Percentiles rank a stretch among this genome's conserved stretches.
These are phyloP conservation scores for Trinectes maculatus DNA, from an alignment of 2,113 vertebrate species.

Conservation along the genomic window DNA sequence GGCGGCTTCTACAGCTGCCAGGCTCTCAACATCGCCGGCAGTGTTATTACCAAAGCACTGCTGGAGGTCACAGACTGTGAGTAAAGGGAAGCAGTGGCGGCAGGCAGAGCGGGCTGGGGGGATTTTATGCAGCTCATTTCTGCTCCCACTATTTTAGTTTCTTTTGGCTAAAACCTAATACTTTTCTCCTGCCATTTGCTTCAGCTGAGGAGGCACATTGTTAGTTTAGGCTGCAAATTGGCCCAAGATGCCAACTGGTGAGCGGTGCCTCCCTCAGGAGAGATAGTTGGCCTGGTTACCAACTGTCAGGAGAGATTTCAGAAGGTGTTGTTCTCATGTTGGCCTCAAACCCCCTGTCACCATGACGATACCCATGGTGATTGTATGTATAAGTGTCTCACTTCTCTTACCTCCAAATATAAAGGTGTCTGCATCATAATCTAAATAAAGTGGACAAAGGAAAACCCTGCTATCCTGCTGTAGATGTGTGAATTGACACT, in stretches of 20 bases:
- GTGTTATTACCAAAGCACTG: constrained; percentile 97
- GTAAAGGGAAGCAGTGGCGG: constrained; percentile 36
- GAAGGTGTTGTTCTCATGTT: constrained; percentile 20
- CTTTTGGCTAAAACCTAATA: constrained; percentile 20
- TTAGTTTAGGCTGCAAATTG: constrained; percentile 56
- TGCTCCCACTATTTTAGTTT: constrained; percentile 24
- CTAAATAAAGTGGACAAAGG: background rate
- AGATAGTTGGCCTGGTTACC: constrained; percentile 39
- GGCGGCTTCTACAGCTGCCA: constrained; percentile 97
- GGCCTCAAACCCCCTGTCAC: constrained; percentile 52
- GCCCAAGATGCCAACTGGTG: constrained; percentile 6
- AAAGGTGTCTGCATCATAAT: too few species aligned
- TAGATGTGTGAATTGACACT: constrained; percentile 14
- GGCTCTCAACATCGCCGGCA: constrained; percentile 97
- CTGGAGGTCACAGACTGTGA: constrained; percentile 84
- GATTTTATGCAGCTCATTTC: constrained; percentile 14
- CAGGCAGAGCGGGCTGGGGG: constrained; percentile 1
- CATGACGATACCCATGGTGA: constrained; percentile 65
- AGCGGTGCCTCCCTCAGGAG: constrained; percentile 19
- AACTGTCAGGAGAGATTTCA: constrained; percentile 53
- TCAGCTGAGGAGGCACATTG: constrained; percentile 65
- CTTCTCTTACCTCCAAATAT: too few species aligned
- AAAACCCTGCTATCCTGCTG: constrained; percentile 18
- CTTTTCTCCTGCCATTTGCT: background rate
- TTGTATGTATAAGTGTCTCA: background rate